Evolutionary conservation across 2,888 invertebrate genomes (phyloP), one percentile per base, ranked within the genome.

Genomic region (Drosophila meridiana): DNA sequence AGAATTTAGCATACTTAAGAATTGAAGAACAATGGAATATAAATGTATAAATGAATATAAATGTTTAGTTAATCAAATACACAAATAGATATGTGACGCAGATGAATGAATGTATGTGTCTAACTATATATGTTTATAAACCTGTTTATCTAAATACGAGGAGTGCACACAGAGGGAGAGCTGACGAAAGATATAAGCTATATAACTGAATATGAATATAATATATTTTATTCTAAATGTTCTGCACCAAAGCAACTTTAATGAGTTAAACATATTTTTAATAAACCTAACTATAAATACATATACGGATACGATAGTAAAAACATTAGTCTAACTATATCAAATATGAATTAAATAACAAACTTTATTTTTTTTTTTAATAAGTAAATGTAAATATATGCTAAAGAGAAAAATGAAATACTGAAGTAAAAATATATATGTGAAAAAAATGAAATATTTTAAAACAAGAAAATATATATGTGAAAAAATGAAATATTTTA

Each of bases 211-310:
- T 4, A 57, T 13, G 6, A 28, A 36, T 32, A 50, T 50, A 5
- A 28, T 36, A 59, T 59, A 38, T 36, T 60, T 50, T 40, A 60
- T 14, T 26, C 13, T 38, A 9, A 32, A 32, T 50, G 32, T 60
- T 60, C 20, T 48, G 59, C 59, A 59, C 59, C 59, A 59, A 59
- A 59, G 59, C 48, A 48, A 59, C 59, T 59, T 7, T 9, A 59
- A 48, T 20, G 30, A 59, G 59, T 59, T 59, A 55, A 55, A 55
- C 26, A 8, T 26, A 28, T 52, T 43, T 20, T 43, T 14, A 32
- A 6, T 34, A 26, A n/a, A 36, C 2, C 6, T 32, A 47, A 38
- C 26, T 28, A 47, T 11, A 28, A 28, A n/a, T 50, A 48, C 7
- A 47, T 45, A n/a, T n/a, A n/a, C 13, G n/a, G 7, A 30, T 32